Evolutionary conservation across 2,888 invertebrate genomes (phyloP), one percentile per base, ranked within the genome.

Genomic region (Leptinotarsa rubiginosa): DNA sequence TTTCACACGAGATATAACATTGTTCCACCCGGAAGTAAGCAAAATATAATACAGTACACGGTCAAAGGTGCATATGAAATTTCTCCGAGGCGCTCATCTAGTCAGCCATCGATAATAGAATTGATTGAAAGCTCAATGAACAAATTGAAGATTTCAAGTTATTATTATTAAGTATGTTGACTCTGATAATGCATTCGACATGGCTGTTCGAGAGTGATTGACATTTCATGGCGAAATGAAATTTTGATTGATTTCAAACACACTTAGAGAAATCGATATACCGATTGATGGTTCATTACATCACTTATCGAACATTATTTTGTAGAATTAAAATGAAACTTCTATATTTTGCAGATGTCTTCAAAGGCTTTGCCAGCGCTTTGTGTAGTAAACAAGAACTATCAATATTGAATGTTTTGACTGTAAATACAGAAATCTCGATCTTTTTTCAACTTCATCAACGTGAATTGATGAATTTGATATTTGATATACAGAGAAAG

Each of bases 81-180:
- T 56, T 20, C 22, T 56, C 22, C 4, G 20, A 22, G 56, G 3
- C 15, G 56, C 20, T 56, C 20, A 15, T 13, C 12, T 18, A 18
- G n/a, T 18, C 7, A 52, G 18, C 12, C n/a, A 18, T 18, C 52
- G 56, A 56, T 20, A 22, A 56, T 56, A 56, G 56, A 22, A 56
- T 15, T 56, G 56, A 56, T 56, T 56, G 56, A 56, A 56, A 56
- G 56, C 56, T 56, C 56, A 56, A 56, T 56, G 22, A 56, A 56
- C 56, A 56, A 56, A 20, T 56, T 22, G 56, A 56, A 22, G 56
- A 56, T 56, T 56, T 22, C 22, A 56, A 20, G 22, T 22, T 56
- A 56, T 56, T 56, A 56, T 56, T 56, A 22, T 20, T 22, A 22
- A 22, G 22, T 22, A 56, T 56, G 56, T 56, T 56, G 56, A 56